A percentile compares a stretch with the other conserved stretches of the same genome.
These are phyloP conservation scores for Odocoileus hemionus DNA, from an alignment of 2,113 vertebrate genomes.

Conservation along the genomic window DNA sequence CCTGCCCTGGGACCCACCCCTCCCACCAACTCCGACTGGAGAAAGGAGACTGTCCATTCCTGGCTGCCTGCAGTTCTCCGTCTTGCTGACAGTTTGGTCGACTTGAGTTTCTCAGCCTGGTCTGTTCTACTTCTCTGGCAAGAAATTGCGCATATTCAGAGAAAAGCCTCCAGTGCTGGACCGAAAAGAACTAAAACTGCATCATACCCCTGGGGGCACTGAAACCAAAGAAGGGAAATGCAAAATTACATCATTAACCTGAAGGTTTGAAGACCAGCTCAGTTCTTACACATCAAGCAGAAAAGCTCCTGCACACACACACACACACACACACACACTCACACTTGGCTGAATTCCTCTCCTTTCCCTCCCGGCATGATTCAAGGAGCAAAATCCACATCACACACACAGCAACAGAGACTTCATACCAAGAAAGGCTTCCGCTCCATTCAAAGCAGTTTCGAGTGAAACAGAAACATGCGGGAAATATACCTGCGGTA, in stretches of 20 bases:
- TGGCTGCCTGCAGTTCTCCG: constrained; percentile 60
- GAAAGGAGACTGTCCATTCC: background rate
- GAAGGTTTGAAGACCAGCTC: constrained; percentile 66
- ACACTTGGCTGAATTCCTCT: background rate
- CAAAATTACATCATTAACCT: constrained; percentile 75
- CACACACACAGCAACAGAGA: constrained; percentile 11
- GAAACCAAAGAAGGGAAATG: constrained; percentile 77
- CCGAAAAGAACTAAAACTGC: constrained; percentile 77
- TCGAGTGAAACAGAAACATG: constrained; percentile 75
- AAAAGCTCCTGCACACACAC: background rate
- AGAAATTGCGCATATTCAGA: constrained; percentile 73
- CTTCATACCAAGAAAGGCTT: constrained; percentile 24
- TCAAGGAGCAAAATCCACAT: constrained; percentile 23
- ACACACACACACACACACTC: background rate
- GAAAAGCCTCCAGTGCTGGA: constrained; percentile 72
- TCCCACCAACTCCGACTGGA: fast-evolving
- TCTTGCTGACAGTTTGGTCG: constrained; percentile 72
- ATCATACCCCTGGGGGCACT: constrained; percentile 69
- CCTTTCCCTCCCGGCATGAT: constrained; percentile 16
- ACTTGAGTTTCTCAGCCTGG: constrained; percentile 70
- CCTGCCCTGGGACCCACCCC: background rate
- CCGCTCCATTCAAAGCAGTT: constrained; percentile 48
- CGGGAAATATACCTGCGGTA: constrained; percentile 89
- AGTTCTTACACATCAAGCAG: constrained; percentile 1
- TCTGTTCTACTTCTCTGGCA: constrained; percentile 74